Evolutionary conservation across 2,113 vertebrate species (phyloP).

Genomic region (Anolis carolinensis): DNA sequence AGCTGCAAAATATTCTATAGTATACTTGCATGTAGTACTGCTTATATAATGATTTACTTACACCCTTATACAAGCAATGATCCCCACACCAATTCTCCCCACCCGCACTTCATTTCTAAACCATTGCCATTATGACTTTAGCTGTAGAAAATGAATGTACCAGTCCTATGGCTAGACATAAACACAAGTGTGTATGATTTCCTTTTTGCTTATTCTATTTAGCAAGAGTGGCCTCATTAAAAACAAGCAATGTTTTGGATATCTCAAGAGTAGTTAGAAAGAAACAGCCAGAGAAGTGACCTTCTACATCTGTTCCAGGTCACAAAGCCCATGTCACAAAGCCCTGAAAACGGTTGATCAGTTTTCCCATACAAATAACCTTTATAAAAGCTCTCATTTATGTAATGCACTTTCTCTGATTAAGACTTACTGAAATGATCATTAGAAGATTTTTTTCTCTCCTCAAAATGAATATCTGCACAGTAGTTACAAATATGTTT

Average conservation of each 20-base stretch:
- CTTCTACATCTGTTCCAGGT: conserved; percentile 51
- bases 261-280: conserved; percentile 44
- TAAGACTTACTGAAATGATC: conserved; percentile 45
- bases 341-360: conserved; percentile 45
- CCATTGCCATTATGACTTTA: conserved; percentile 37
- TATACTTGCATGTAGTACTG: conserved; percentile 32
- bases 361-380: conserved; percentile 48
- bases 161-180: conserved; percentile 42
- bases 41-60: conserved; percentile 42
- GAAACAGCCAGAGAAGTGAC: conserved; percentile 51
- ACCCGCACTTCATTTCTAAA: background rate
- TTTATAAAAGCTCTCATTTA: conserved; percentile 46
- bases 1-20: conserved; percentile 50
- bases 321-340: conserved; percentile 40
- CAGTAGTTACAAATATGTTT: conserved; percentile 8
- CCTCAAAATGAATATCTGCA: background rate
- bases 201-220: conserved; percentile 17
- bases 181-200: conserved; percentile 20
- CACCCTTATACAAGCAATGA: conserved; percentile 36
- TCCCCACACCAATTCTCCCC: conserved; percentile 24
- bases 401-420: conserved; percentile 38
- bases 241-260: conserved; percentile 40
- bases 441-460: conserved; percentile 21
- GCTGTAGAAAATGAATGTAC: conserved; percentile 39
- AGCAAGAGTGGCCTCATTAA: conserved; percentile 53